Evolutionary conservation across 2,888 invertebrate genomes (phyloP).

Genomic region (Pyrgus malvae): DNA sequence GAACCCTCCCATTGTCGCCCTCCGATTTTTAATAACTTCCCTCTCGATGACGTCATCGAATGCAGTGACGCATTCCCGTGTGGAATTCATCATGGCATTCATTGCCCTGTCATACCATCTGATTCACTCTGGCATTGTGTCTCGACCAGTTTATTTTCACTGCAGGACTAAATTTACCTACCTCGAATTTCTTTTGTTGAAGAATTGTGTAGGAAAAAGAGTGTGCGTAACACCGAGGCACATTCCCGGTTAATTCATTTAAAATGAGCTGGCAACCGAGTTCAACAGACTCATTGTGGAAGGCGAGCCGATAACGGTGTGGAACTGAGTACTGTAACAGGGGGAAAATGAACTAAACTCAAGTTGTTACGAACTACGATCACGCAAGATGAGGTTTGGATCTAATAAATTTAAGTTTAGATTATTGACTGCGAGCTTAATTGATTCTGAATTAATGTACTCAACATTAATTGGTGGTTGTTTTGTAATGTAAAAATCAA

Average conservation of each 20-base stretch:
- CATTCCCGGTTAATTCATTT: conserved; percentile 45
- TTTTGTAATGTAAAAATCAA: conserved; percentile 5
- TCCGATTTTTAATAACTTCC: conserved; percentile 57
- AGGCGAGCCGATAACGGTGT: conserved; percentile 42
- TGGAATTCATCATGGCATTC: conserved; percentile 54
- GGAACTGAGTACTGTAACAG: conserved; percentile 13
- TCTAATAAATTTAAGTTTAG: conserved; percentile 3
- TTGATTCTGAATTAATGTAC: conserved; percentile 7
- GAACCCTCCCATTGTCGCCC: conserved; percentile 67
- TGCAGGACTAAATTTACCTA: conserved; percentile 35
- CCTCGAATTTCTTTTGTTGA: conserved; percentile 32
- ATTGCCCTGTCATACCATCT: conserved; percentile 51
- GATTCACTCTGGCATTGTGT: conserved; percentile 59
- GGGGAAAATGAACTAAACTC: conserved; percentile 11
- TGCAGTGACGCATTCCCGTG: conserved; percentile 56
- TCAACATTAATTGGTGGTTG: too few species aligned
- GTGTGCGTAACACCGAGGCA: conserved; percentile 39
- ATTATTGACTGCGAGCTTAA: conserved; percentile 12
- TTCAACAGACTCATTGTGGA: conserved; percentile 47
- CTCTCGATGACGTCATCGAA: conserved; percentile 68
- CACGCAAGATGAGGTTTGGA: background rate
- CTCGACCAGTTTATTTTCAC: conserved; percentile 43
- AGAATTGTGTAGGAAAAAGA: conserved; percentile 24
- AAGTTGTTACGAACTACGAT: background rate
- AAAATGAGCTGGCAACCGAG: conserved; percentile 42